Conservation (phyloP, 2,797 vertebrate genomes). For the Meda fulgida region DNA sequence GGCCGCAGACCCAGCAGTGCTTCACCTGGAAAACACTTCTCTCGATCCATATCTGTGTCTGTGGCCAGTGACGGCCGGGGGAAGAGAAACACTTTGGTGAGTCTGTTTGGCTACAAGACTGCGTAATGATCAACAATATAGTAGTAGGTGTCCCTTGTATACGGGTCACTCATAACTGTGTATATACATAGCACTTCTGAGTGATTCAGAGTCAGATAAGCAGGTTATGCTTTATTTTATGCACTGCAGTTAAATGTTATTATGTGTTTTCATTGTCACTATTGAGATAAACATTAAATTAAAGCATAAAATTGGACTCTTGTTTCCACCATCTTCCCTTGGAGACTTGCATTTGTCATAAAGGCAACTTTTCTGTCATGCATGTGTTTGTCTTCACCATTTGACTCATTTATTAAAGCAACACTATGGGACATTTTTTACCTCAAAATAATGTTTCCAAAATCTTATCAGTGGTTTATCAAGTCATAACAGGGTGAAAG, state of each 20-base stretch:
- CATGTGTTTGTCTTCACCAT: not conserved
- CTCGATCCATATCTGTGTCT: slow-evolving; percentile 83
- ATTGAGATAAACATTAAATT: not conserved
- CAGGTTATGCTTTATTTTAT: no score
- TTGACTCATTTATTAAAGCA: not conserved
- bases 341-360: not conserved
- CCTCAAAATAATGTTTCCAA: no score
- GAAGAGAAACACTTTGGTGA: slow-evolving; percentile 84
- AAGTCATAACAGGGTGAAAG: no score
- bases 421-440: no score
- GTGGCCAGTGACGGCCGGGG: slow-evolving; percentile 77
- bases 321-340: not conserved
- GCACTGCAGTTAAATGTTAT: no score
- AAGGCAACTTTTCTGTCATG: not conserved
- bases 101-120: slow-evolving; percentile 63
- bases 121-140: not conserved
- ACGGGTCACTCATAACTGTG: not conserved
- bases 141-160: not conserved
- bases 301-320: not conserved
- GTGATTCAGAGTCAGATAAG: no score
- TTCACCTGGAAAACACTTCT: slow-evolving; percentile 76
- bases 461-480: no score
- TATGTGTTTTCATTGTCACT: not conserved
- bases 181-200: not conserved
- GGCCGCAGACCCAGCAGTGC: slow-evolving; percentile 84